These are phyloP conservation scores for Trachurus trachurus DNA, from an alignment of 2,797 vertebrate genomes.

Conservation along the genomic window DNA sequence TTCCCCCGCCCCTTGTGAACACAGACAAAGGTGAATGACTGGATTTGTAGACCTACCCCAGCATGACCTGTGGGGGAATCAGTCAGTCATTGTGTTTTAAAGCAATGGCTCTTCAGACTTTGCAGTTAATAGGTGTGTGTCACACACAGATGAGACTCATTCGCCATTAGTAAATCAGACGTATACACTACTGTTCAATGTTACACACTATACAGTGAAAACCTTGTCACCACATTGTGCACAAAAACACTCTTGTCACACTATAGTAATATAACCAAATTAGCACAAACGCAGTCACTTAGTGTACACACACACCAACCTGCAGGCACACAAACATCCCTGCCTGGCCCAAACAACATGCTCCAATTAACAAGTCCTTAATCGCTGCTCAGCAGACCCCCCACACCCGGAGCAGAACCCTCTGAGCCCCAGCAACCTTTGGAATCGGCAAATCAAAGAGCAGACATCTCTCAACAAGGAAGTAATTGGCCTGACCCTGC, in stretches of 20 bases:
- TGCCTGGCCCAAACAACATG: constrained; percentile 79
- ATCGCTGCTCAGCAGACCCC: constrained; percentile 69
- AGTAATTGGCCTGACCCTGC: constrained; percentile 98
- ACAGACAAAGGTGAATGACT: not conserved
- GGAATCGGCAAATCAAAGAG: constrained; percentile 96
- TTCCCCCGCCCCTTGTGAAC: too few relatives aligned
- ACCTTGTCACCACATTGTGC: not conserved
- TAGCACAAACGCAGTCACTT: constrained; percentile 55
- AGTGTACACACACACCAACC: constrained; percentile 57
- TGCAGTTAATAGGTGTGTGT: constrained; percentile 17
- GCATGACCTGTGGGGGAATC: not conserved
- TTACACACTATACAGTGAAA: not conserved
- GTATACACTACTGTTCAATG: not conserved
- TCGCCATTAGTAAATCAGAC: too few relatives aligned
- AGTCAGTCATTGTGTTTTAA: not conserved
- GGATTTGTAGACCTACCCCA: not conserved
- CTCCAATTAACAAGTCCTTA: constrained; percentile 89
- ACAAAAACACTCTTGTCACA: constrained; percentile 21
- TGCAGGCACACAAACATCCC: constrained; percentile 40
- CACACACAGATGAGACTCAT: not conserved
- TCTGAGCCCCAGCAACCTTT: constrained; percentile 88
- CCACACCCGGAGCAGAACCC: constrained; percentile 85
- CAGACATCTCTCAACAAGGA: constrained; percentile 89
- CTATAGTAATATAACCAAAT: constrained; percentile 36
- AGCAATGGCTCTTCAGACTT: not conserved